phyloP scores from a whole-genome alignment of 2,888 invertebrate genomes.

The Cheilosia variabilis region DNA sequence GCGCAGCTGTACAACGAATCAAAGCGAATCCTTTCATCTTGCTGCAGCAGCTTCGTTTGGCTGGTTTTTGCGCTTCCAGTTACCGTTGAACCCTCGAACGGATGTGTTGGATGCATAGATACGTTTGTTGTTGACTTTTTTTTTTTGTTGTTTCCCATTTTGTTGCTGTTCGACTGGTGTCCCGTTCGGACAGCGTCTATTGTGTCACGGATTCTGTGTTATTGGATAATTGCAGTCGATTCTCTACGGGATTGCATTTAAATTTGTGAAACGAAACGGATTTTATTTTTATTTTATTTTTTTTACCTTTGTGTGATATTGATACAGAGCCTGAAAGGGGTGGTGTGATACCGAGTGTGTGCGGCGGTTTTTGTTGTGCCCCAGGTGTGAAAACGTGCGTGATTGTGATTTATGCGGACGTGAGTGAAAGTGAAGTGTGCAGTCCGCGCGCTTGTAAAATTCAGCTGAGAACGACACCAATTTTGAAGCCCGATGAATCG shows the following conservation, averaged over 20 bases:
- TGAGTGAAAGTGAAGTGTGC: conserved; percentile 70
- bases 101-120: conserved; percentile 71
- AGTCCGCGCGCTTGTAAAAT: background rate
- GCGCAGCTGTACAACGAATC: conserved; percentile 72
- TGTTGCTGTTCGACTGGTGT: conserved; percentile 26
- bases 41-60: conserved; percentile 36
- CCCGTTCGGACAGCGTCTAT: background rate
- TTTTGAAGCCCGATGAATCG: conserved; percentile 39
- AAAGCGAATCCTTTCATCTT: conserved; percentile 65
- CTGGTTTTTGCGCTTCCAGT: conserved; percentile 74
- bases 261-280: conserved; percentile 64
- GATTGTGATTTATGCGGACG: conserved; percentile 66
- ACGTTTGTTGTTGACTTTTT: conserved; percentile 54
- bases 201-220: conserved; percentile 37
- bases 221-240: conserved; percentile 46
- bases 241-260: conserved; percentile 63
- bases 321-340: conserved; percentile 78
- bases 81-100: conserved; percentile 73
- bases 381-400: conserved; percentile 36
- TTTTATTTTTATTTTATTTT: conserved; percentile 40
- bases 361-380: conserved; percentile 26
- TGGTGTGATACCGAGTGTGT: conserved; percentile 32
- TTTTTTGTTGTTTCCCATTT: conserved; percentile 36
- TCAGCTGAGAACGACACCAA: background rate
- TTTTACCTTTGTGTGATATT: conserved; percentile 37